These are phyloP conservation scores for Labeo rohita DNA, from an alignment of 2,113 vertebrate species.

Conservation along the genomic window DNA sequence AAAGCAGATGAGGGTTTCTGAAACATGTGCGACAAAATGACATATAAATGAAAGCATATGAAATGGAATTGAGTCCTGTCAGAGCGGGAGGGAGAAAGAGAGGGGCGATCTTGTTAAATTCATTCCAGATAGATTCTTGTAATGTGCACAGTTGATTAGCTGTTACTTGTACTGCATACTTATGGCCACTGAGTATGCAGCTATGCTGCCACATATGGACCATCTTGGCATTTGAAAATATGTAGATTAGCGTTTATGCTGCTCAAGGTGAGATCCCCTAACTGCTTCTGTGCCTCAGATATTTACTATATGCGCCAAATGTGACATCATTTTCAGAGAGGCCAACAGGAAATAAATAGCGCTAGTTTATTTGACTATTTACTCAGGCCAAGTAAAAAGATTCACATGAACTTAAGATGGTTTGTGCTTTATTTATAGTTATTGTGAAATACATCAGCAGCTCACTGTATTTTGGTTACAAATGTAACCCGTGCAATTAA, in stretches of 20 bases:
- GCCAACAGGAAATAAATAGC: background rate
- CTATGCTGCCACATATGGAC: background rate
- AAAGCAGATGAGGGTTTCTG: conserved; percentile 33
- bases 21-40: conserved; percentile 37
- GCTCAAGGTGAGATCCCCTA: background rate
- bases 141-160: conserved; percentile 36
- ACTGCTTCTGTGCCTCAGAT: conserved; percentile 8
- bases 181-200: conserved; percentile 6
- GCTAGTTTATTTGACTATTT: background rate
- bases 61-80: conserved; percentile 42
- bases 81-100: background rate
- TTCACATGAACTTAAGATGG: background rate
- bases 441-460: background rate
- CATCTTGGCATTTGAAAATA: conserved; percentile 10
- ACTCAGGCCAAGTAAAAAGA: background rate
- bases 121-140: conserved; percentile 19
- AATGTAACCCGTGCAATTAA: background rate
- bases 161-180: conserved; percentile 35
- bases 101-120: conserved; percentile 22
- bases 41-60: conserved; percentile 38
- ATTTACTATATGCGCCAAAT: background rate
- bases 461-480: background rate
- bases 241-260: conserved; percentile 30
- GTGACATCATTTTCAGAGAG: conserved; percentile 2
- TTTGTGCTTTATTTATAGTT: background rate